Base-by-base conservation (phyloP, 2,888 invertebrate species). In the Megamerina dolium region DNA sequence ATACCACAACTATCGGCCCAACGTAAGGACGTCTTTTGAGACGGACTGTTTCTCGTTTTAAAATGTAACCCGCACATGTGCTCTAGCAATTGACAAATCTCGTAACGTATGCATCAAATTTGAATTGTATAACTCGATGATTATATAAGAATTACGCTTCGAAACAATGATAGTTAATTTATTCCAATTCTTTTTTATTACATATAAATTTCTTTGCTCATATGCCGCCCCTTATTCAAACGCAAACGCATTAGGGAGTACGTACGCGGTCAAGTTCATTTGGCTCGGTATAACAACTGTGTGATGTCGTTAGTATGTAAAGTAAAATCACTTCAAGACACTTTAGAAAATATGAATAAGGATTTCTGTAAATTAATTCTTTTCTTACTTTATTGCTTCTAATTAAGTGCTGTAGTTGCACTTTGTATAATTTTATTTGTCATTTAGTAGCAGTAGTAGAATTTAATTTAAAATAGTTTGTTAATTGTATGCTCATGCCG, bases 1-100 rank as follows among this genome's bases (percentile, higher is more conserved):
- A 14, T 29, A 29, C 34, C 87, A 77, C 91, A 92, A 77, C 89
- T 89, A 79, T 92, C 92, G 74, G 91, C 91, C 92, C 92, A 92
- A 77, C 92, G 85, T 70, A 92, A 84, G 75, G 90, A 90, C 76
- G 92, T 92, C 82, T 90, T 91, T 80, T 91, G 91, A 77, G 90
- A 91, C 81, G 92, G 92, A 80, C 88, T 90, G 79, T 92, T 92
- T 77, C 90, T 87, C 75, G 91, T 91, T 78, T 85, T 90, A 84
- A 90, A 90, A 77, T 85, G 87, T 85, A 89, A 82, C 80, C 89
- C 88, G 81, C 86, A 89, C 91, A 91, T 91, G 87, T 83, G 84
- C 83, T 60, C 57, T 59, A 54, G 42, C 56, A 56, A 44, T 58
- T 46, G 21, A 29, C 37, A 37, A 54, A 45, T 49, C 56, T 54